Evolutionary conservation across 2,797 vertebrate genomes (phyloP).

Genomic region (Pangasius krempfi): DNA sequence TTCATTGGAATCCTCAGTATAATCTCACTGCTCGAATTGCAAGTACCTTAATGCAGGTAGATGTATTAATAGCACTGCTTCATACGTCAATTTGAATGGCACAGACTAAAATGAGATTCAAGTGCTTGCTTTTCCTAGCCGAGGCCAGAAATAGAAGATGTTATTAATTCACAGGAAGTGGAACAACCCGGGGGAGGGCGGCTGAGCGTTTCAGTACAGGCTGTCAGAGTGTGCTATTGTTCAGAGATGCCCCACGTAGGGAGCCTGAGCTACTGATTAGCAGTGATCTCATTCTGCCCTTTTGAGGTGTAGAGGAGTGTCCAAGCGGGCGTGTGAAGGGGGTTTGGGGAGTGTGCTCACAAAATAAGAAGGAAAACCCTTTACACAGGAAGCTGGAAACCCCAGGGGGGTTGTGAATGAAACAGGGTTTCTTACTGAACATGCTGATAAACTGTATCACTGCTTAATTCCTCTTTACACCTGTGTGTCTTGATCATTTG

Average conservation of each 20-base stretch:
- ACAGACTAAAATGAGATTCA: constrained; percentile 45
- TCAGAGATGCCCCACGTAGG: constrained; percentile 59
- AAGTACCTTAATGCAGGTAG: neutral
- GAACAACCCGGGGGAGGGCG: constrained; percentile 59
- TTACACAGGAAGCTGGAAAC: constrained; percentile 9
- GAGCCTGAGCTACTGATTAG: constrained; percentile 56
- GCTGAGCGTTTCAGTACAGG: constrained; percentile 60
- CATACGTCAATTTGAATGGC: constrained; percentile 48
- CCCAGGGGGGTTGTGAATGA: neutral
- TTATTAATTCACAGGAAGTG: constrained; percentile 75
- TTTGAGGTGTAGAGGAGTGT: neutral
- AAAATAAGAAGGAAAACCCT: constrained; percentile 14
- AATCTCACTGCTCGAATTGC: neutral
- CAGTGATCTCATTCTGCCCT: constrained; percentile 63
- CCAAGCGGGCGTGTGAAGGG: neutral
- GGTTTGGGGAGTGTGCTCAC: constrained; percentile 28
- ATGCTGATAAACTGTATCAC: neutral
- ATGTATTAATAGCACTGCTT: constrained; percentile 17
- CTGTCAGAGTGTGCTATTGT: constrained; percentile 72
- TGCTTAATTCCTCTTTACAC: neutral
- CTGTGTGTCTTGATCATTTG: neutral
- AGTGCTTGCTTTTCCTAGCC: constrained; percentile 59
- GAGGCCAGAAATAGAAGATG: constrained; percentile 63
- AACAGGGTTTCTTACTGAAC: neutral
- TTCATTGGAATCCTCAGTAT: neutral